Base-by-base conservation (phyloP, 1,140 invertebrate species). In the Ceratina australensis region DNA sequence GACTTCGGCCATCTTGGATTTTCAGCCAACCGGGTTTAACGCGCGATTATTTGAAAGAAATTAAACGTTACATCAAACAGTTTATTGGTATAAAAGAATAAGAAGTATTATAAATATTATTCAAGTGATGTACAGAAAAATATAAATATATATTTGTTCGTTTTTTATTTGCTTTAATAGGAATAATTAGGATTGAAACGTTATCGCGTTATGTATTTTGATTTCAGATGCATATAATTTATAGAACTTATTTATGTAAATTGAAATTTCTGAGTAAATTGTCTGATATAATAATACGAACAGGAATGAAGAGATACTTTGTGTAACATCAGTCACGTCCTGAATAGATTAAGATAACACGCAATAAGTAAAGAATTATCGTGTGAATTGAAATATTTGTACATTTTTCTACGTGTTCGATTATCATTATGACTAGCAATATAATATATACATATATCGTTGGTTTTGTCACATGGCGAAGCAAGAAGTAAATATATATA, bases 381-480 rank as follows among this genome's bases (percentile, higher is more conserved):
- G 16, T 10, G 24, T 15, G 12, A 3, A 49, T 61, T 72, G 20
- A 61, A 72, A 72, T 72, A 33, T 50, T 72, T 72, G 13, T 47
- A 42, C 33, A 42, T 60, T 26, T 54, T 54, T 54, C 0, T 28
- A 16, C 3, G 52, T 59, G 33, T 59, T 74, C 7, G 13, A 54
- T 3, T n/a, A 54, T 49, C 59, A 67, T 77, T 61, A 47, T 67
- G 15, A 24, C 0, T 50, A 33, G 4, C 15, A 50, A 5, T 42
- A 7, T n/a, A n/a, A n/a, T n/a, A n/a, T n/a, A n/a, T n/a, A n/a
- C n/a, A n/a, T n/a, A 10, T 42, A 42, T 42, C 33, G 33, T 42
- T 10, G 10, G 33, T 8, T 42, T 50, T 68, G 50, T 49, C 16
- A 72, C 50, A 65, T 63, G 69, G 76, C 76, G 74, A 72, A 49